Conservation (phyloP, 1,140 invertebrate species). For the Hycleus phaleratus region DNA sequence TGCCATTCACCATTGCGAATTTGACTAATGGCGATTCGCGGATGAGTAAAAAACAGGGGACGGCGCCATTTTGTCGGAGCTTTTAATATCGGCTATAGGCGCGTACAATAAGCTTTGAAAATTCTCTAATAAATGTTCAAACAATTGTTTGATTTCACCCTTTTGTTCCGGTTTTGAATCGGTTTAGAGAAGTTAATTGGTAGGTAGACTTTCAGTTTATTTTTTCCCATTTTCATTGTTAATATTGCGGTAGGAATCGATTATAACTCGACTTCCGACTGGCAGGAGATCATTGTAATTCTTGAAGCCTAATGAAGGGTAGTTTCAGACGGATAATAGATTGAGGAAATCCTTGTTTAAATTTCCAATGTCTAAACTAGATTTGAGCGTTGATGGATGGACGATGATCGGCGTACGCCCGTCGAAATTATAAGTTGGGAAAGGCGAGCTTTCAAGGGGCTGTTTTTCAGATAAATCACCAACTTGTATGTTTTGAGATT, state of each 20-base stretch:
- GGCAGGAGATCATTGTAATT: too few species aligned
- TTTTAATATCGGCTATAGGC: not conserved
- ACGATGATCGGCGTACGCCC: not conserved
- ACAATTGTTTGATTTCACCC: not conserved
- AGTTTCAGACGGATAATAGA: too few species aligned
- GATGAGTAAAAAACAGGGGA: slow-evolving; percentile 10
- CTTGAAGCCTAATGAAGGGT: too few species aligned
- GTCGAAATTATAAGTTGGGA: slow-evolving; percentile 3
- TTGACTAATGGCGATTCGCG: slow-evolving; percentile 7
- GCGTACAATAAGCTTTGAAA: too few species aligned
- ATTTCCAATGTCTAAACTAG: too few species aligned
- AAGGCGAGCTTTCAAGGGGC: slow-evolving; percentile 10
- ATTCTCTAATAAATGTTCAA: too few species aligned
- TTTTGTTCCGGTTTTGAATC: not conserved
- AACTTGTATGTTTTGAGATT: slow-evolving; percentile 6
- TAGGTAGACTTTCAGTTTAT: too few species aligned
- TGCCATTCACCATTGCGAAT: slow-evolving; percentile 13
- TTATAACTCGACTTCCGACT: too few species aligned
- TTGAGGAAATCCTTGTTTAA: too few species aligned
- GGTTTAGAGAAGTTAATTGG: not conserved
- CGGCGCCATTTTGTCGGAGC: slow-evolving; percentile 13
- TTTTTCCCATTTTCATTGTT: too few species aligned
- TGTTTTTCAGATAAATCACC: slow-evolving; percentile 12
- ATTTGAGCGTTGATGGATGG: too few species aligned
- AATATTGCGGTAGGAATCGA: too few species aligned